Evolutionary conservation across 53 echinoderm and acorn worm species (phyloP), one percentile per base, ranked within the genome.

Genomic region (Paelopatides confundens): DNA sequence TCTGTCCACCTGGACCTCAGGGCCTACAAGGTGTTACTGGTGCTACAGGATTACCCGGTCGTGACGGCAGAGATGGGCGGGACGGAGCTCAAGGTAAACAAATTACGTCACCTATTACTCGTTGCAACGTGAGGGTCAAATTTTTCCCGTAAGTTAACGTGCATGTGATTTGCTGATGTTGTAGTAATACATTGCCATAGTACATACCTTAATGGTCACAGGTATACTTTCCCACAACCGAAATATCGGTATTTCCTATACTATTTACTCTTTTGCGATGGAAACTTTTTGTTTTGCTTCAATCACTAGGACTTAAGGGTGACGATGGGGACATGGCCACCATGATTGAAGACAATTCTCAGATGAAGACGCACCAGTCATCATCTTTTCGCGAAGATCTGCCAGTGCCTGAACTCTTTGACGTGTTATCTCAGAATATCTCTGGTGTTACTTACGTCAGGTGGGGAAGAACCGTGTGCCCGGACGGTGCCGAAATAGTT

Each of bases 1-100:
- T 83, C n/a, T 83, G 83, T 43, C 83, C 83, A 63, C 35, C 63
- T 4, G 83, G 83, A 24, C 83, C 83, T 8, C 83, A 83, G 65
- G 83, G 83, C 36, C 27, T 18, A 7, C 83, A 83, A 35, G 83
- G 83, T 14, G 83, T 83, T 14, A 21, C 65, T 11, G 83, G 83
- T 26, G 35, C 83, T 11, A 65, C 83, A 6, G 83, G 83, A 12
- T 21, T 83, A 8, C 83, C 83, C 21, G 83, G 83, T 9, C 83
- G 83, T n/a, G 83, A 83, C 65, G 83, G 83, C 23, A 62, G 83
- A 24, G 83, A 83, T 23, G 83, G 83, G 21, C 35, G 83, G 14
- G 83, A 83, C 9, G 83, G 83, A 26, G 10, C 39, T 34, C 39
- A 23, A 39, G 83, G 83, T 83, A 63, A 35, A 29, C 28, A 33